These are phyloP conservation scores for Columba livia DNA, from an alignment of 2,113 vertebrate species.

Conservation along the genomic window DNA sequence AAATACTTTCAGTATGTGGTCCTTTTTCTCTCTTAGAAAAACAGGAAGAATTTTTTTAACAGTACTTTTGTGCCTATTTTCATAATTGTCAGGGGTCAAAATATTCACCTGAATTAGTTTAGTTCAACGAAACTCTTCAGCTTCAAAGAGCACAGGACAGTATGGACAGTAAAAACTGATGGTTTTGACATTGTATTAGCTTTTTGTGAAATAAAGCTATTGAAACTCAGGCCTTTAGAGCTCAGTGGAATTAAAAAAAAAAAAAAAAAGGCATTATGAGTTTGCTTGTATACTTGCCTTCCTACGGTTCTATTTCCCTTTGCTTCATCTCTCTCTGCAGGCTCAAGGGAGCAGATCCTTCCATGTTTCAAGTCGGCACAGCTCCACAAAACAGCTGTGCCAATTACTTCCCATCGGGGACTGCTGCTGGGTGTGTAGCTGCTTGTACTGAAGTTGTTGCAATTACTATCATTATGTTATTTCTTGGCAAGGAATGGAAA, in stretches of 20 bases:
- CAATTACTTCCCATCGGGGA: conserved; percentile 33
- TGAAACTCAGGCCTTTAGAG: not conserved
- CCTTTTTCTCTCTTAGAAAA: not conserved
- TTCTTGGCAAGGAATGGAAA: not conserved
- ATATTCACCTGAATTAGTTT: not conserved
- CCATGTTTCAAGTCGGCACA: conserved; percentile 19
- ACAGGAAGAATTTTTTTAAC: not conserved
- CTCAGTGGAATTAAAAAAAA: not conserved
- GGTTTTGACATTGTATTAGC: not conserved
- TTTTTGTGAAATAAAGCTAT: not conserved
- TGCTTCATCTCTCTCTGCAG: not conserved
- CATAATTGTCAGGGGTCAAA: not conserved
- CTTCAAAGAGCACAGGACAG: not conserved
- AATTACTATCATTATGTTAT: conserved; percentile 58
- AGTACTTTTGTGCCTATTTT: not conserved
- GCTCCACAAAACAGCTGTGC: conserved; percentile 8
- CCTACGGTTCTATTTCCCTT: not conserved
- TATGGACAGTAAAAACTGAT: not conserved
- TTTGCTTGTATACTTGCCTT: not conserved
- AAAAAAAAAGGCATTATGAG: not conserved
- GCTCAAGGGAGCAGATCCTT: not conserved
- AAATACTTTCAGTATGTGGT: not conserved
- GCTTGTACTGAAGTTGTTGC: conserved; percentile 20
- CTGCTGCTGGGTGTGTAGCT: conserved; percentile 22
- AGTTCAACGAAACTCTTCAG: not conserved